Base-by-base conservation (phyloP, 2,797 vertebrate species). In the Cossypha niveicapilla region DNA sequence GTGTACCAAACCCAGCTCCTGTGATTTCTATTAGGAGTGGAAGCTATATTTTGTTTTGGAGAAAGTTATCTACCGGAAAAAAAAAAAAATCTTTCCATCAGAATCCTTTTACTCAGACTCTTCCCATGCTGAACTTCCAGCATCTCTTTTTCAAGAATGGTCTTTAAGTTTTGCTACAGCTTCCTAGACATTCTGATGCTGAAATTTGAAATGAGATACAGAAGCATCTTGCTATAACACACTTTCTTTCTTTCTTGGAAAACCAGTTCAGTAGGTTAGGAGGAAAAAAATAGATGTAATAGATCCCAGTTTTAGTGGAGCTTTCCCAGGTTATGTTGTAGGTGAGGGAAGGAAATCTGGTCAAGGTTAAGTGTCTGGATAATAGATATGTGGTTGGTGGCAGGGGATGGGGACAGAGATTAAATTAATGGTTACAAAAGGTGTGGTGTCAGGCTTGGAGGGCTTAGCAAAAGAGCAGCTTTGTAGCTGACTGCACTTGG, bases 11-110 rank as follows among this genome's bases (percentile, higher is more conserved):
- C 45, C 32, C 21, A 32, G n/a, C 79, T 71, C 57, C 60, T 86
- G 7, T 79, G 48, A 74, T 67, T 95, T 93, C 65, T 93, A 92
- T 86, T 93, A 94, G 81, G 24, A 86, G 14, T 62, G 34, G 68
- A 66, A 82, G 11, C 39, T 87, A 3, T 53, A 54, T 90, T 75
- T 35, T 87, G 30, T 62, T 92, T 51, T 58, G n/a, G 62, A 87
- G 53, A 68, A 77, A 71, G n/a, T 54, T 86, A n/a, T 45, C 44
- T 77, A n/a, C 19, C 5, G 4, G 34, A 11, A 6, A 25, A 47
- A 47, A 9, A 79, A 13, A 4, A 32, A n/a, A 65, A 37, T 39
- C 23, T 86, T 86, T 61, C 41, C 27, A 54, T 39, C 16, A 58
- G 30, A 90, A 72, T 34, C 12, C 13, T 70, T 67, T 86, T 54